These are phyloP conservation scores for Leiothrix lutea DNA, from an alignment of 2,113 vertebrate species.

Conservation along the genomic window DNA sequence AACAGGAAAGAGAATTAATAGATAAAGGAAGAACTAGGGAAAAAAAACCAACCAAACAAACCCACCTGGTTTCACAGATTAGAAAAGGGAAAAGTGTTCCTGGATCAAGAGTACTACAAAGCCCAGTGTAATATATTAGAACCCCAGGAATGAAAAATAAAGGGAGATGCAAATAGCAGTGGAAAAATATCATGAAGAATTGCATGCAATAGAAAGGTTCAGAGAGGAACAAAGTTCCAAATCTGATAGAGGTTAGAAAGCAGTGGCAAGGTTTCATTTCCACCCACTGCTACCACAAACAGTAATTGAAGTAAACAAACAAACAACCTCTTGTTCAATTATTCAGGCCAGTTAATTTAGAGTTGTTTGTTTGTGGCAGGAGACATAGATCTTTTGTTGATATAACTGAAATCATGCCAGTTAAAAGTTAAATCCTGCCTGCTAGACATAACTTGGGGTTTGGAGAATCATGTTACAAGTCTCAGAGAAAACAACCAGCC, in stretches of 20 bases:
- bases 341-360: conserved; percentile 47
- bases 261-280: conserved; percentile 16
- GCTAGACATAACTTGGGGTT: neutral
- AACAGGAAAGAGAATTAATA: neutral
- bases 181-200: neutral
- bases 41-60: neutral
- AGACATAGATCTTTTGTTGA: conserved; percentile 27
- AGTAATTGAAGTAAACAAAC: conserved; percentile 59
- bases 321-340: conserved; percentile 37
- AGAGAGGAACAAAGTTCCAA: neutral
- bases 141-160: neutral
- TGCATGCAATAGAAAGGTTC: neutral
- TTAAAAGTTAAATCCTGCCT: conserved; percentile 43
- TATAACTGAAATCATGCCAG: conserved; percentile 37
- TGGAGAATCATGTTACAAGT: neutral
- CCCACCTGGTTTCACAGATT: neutral
- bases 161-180: neutral
- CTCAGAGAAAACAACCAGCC: neutral
- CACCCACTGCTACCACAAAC: conserved; percentile 53
- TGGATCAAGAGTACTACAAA: neutral
- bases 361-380: conserved; percentile 53
- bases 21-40: neutral
- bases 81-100: neutral
- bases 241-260: neutral
- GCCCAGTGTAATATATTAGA: neutral